These are phyloP conservation scores for Gari tellinella DNA, from an alignment of 2,888 invertebrate species.

Conservation along the genomic window DNA sequence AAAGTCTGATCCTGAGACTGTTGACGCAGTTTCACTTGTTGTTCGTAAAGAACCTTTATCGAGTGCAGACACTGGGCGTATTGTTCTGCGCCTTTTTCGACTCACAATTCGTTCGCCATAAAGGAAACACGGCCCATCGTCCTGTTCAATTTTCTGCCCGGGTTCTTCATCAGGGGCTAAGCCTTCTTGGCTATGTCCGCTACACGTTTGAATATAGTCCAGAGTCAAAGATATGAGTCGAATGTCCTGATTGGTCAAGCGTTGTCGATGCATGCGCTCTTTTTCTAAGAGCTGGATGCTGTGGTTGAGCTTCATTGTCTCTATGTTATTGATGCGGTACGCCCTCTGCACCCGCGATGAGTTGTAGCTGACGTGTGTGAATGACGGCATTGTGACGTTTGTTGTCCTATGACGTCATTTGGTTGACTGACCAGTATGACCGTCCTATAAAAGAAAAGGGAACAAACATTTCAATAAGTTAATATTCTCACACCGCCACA, in stretches of 20 bases:
- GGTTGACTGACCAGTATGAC: no score
- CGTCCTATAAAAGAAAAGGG: no score
- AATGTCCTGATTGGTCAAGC: slow-evolving; percentile 80
- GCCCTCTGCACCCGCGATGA: slow-evolving; percentile 79
- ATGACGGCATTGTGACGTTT: slow-evolving; percentile 60
- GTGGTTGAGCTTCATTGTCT: slow-evolving; percentile 72
- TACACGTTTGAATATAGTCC: slow-evolving; percentile 79
- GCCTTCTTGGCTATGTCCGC: slow-evolving; percentile 80
- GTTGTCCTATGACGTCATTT: no score
- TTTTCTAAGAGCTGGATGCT: slow-evolving; percentile 75
- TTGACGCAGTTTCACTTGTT: slow-evolving; percentile 52
- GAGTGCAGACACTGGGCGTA: slow-evolving; percentile 69
- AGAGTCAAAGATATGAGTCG: slow-evolving; percentile 76
- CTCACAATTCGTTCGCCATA: slow-evolving; percentile 80
- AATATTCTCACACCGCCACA: no score
- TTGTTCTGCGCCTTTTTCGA: slow-evolving; percentile 68
- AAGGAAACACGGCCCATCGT: slow-evolving; percentile 73
- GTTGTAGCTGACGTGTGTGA: slow-evolving; percentile 72
- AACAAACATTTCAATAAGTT: no score
- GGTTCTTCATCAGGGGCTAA: slow-evolving; percentile 56
- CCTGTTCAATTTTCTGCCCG: slow-evolving; percentile 34
- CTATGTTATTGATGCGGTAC: slow-evolving; percentile 79
- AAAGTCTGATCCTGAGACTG: slow-evolving; percentile 38
- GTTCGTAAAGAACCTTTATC: slow-evolving; percentile 55
- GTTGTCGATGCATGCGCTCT: slow-evolving; percentile 70